Evolutionary conservation across 2,888 invertebrate species (phyloP).

Genomic region (Melanostoma mellinum): DNA sequence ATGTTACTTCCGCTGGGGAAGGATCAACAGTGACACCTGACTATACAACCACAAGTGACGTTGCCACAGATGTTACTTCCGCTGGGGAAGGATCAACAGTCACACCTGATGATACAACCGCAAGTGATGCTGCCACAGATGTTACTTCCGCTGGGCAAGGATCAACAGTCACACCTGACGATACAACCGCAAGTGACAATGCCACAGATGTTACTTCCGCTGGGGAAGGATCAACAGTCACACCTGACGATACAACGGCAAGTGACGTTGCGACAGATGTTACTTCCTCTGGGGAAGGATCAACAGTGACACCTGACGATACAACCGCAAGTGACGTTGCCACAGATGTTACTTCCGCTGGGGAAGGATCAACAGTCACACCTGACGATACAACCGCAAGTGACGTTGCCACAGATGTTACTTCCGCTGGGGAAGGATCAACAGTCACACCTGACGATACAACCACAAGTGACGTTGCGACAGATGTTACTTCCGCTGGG

Average conservation of each 20-base stretch:
- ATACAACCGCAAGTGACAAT: not conserved
- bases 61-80: not conserved
- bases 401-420: too few relatives aligned
- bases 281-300: too few relatives aligned
- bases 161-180: not conserved
- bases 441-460: too few relatives aligned
- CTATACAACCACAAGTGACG: not conserved
- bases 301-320: too few relatives aligned
- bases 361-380: too few relatives aligned
- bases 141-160: not conserved
- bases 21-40: not conserved
- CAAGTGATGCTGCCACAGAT: not conserved
- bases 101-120: not conserved
- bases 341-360: too few relatives aligned
- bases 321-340: too few relatives aligned
- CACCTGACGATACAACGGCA: not conserved
- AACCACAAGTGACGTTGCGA: too few relatives aligned
- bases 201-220: not conserved
- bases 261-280: too few relatives aligned
- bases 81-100: not conserved
- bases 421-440: too few relatives aligned
- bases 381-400: too few relatives aligned
- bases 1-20: not conserved
- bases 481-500: too few relatives aligned
- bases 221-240: not conserved